These are phyloP conservation scores for cat (Felis catus) DNA, from an alignment of 2,113 vertebrate genomes.

Conservation along the genomic window DNA sequence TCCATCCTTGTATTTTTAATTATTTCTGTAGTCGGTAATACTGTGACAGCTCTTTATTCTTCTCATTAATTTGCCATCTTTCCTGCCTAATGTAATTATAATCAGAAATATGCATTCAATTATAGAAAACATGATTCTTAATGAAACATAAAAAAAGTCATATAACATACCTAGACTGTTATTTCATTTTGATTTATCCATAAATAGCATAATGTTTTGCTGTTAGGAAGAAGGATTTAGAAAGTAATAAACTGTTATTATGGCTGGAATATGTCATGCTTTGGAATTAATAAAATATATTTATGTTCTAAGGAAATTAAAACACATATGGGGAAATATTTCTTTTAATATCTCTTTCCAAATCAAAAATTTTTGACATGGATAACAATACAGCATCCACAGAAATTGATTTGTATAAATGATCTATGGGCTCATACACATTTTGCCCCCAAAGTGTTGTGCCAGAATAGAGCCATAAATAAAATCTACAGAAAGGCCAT, in stretches of 20 bases:
- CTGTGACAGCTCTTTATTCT: neutral
- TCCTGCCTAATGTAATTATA: slow-evolving; percentile 27
- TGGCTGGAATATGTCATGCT: slow-evolving; percentile 46
- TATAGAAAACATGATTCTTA: slow-evolving; percentile 57
- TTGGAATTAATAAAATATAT: slow-evolving; percentile 70
- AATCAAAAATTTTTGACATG: slow-evolving; percentile 38
- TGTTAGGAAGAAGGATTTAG: slow-evolving; percentile 59
- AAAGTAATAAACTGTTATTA: slow-evolving; percentile 69
- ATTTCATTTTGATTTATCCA: slow-evolving; percentile 58
- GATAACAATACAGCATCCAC: slow-evolving; percentile 15
- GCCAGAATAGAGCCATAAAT: slow-evolving; percentile 40
- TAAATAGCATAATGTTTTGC: slow-evolving; percentile 32
- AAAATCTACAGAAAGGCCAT: slow-evolving; percentile 7
- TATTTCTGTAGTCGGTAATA: neutral
- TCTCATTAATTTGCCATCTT: slow-evolving; percentile 1
- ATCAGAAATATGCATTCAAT: slow-evolving; percentile 43
- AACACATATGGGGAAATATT: slow-evolving; percentile 50
- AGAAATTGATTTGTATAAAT: slow-evolving; percentile 44
- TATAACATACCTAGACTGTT: neutral
- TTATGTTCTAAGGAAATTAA: slow-evolving; percentile 70
- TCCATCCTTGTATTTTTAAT: neutral
- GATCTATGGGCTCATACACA: slow-evolving; percentile 10
- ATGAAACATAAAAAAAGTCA: slow-evolving; percentile 44
- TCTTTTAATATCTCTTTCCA: slow-evolving; percentile 52
- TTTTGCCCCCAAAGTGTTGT: slow-evolving; percentile 33